Base-by-base conservation (phyloP, 2,113 vertebrate species). In the Actenoides hombroni region DNA sequence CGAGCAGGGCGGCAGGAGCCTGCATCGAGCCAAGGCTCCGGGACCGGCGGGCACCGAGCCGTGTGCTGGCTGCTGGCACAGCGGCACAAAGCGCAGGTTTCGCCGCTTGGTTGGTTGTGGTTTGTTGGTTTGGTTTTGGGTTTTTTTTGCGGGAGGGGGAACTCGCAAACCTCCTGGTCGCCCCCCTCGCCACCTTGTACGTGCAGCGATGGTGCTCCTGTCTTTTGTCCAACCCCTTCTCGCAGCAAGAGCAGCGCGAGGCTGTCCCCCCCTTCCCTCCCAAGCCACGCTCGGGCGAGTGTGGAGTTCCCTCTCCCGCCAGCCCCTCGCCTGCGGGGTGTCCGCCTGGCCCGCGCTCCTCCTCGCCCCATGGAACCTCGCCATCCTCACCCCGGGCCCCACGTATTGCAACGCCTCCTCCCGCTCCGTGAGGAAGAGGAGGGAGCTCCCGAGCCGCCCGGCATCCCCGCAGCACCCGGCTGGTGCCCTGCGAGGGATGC, bases 1-100 rank as follows among this genome's bases (percentile, higher is more conserved):
- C 49, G 25, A 78, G 89, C 91, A 76, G 93, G 95, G 94, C 95
- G 92, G 94, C 83, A 24, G 87, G 86, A 95, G 91, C 91, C 83
- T 94, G 46, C 79, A 64, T 93, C 97, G 83, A 95, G 96, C 90
- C 82, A 5, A 69, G 74, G 59, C 81, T 57, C 71, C 21, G 63
- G 79, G 83, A 60, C 91, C 91, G 95, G n/a, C 59, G 87, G 86
- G 89, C 81, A 54, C 79, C 57, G 63, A 48, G 87, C 95, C n/a
- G 23, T 60, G 53, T 44, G 85, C 83, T 44, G 86, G 77, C 92
- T 88, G 91, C 94, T 48, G 31, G 88, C 93, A 67, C 93, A 6
- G 60, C 46, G 9, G 42, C 59, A 33, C 46, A 33, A 80, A 83
- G 60, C 2, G 31, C 93, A 77, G 92, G 73, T 83, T 88, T 40